phyloP scores from a whole-genome alignment of 2,888 invertebrate genomes.

The Drosophila merina region DNA sequence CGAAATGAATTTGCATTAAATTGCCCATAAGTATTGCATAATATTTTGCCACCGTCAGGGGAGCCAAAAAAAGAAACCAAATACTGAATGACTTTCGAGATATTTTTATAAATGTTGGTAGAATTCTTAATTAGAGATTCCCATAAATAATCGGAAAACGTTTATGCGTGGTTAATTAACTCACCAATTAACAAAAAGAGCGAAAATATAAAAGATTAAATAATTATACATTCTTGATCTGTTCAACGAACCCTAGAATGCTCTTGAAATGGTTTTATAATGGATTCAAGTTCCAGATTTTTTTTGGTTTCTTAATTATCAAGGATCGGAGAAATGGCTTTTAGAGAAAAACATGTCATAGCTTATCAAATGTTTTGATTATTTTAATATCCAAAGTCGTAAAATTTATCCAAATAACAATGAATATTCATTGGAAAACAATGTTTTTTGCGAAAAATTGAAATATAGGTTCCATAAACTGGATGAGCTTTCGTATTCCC shows the following conservation, averaged over 20 bases:
- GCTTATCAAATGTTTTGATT: slow-evolving; percentile 9
- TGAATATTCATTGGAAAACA: slow-evolving; percentile 21
- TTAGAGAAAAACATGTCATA: too few species aligned
- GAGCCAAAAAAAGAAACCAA: not conserved
- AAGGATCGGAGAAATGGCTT: slow-evolving; percentile 2
- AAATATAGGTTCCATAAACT: slow-evolving; percentile 6
- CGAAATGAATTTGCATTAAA: slow-evolving; percentile 42
- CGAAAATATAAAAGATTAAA: slow-evolving; percentile 17
- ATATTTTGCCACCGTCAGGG: slow-evolving; percentile 7
- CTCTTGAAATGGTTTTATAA: slow-evolving; percentile 5
- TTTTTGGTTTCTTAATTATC: not conserved
- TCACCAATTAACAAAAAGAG: slow-evolving; percentile 5
- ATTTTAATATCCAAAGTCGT: slow-evolving; percentile 22
- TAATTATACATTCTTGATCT: slow-evolving; percentile 11
- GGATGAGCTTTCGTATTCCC: not conserved
- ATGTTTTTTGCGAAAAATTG: not conserved
- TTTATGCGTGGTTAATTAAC: slow-evolving; percentile 45
- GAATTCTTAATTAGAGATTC: slow-evolving; percentile 49
- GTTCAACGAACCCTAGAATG: slow-evolving; percentile 29
- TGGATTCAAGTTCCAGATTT: not conserved
- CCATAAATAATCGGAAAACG: slow-evolving; percentile 46
- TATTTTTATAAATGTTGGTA: slow-evolving; percentile 8
- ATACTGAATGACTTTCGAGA: slow-evolving; percentile 26
- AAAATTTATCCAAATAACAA: slow-evolving; percentile 23
- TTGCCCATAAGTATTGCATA: slow-evolving; percentile 40